Base-by-base conservation (phyloP, 2,888 invertebrate genomes). In the Diabrotica balteata region DNA sequence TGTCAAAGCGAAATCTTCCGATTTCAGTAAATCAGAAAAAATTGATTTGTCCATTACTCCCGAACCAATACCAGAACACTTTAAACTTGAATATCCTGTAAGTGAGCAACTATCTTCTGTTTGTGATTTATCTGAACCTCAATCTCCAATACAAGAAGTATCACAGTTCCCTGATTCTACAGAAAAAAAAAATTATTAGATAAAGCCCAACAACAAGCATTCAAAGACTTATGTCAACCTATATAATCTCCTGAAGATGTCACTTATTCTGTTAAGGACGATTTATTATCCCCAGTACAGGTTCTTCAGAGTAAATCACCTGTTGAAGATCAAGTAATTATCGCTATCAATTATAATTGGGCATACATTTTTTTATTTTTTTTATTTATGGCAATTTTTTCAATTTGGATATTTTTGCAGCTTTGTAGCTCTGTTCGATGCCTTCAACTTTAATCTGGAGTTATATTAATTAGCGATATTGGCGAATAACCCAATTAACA, bases 261-360 rank as follows among this genome's bases (percentile, higher is more conserved):
- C 17, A 84, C 83, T n/a, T 82, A 82, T 42, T 83, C 82, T 0
- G 77, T 83, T 22, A 83, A 83, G 72, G 83, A 83, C 72, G 79
- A 79, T 55, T 44, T 64, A 50, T 64, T 47, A 32, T 58, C 22
- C 45, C 69, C 66, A 47, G 69, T 59, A 43, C 11, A 17, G 8
- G 51, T 61, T 32, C 67, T 69, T 5, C 62, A 68, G 17, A 71
- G 71, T 45, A 71, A 71, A 64, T 69, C 76, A 44, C 69, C 71
- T 32, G 59, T 70, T 52, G 55, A 65, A 3, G 63, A 71, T 66
- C 43, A 71, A 46, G 62, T 68, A 55, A 66, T 65, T 45, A 65
- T n/a, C n/a, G n/a, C n/a, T n/a, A n/a, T n/a, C n/a, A n/a, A n/a
- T n/a, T n/a, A n/a, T n/a, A n/a, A n/a, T n/a, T n/a, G n/a, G n/a